phyloP scores from a whole-genome alignment of 2,888 invertebrate species.

The Anoncus sp. region DNA sequence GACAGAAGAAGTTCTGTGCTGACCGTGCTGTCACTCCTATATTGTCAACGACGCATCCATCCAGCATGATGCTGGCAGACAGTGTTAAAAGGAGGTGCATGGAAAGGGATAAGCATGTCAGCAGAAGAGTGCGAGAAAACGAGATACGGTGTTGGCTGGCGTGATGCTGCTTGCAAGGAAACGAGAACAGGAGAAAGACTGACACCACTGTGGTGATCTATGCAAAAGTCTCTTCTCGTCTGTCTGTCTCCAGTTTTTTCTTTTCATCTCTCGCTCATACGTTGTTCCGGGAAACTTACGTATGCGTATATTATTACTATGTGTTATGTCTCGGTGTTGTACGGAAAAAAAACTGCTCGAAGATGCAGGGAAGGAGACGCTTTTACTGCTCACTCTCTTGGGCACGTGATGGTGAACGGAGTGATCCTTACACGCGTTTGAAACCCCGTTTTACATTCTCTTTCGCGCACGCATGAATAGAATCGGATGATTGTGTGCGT shows the following conservation, averaged over 20 bases:
- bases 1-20: conserved; percentile 20
- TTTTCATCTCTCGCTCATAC: conserved; percentile 52
- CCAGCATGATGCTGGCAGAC: conserved; percentile 10
- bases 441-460: conserved; percentile 49
- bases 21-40: conserved; percentile 23
- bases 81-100: conserved; percentile 13
- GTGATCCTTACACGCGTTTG: conserved; percentile 59
- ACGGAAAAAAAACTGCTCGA: conserved; percentile 36
- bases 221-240: conserved; percentile 60
- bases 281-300: conserved; percentile 53
- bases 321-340: conserved; percentile 27
- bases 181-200: conserved; percentile 41
- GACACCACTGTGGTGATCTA: conserved; percentile 60
- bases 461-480: conserved; percentile 32
- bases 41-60: conserved; percentile 46
- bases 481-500: conserved; percentile 3
- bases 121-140: conserved; percentile 43
- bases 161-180: conserved; percentile 18
- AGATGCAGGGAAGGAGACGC: conserved; percentile 22
- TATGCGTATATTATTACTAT: conserved; percentile 33
- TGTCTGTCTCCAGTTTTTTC: conserved; percentile 4
- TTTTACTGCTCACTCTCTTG: conserved; percentile 57
- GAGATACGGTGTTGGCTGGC: conserved; percentile 33
- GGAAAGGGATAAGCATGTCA: conserved; percentile 46
- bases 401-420: conserved; percentile 33